These are phyloP conservation scores for Drosophila pallidifrons DNA, from an alignment of 1,140 invertebrate species.

Conservation along the genomic window DNA sequence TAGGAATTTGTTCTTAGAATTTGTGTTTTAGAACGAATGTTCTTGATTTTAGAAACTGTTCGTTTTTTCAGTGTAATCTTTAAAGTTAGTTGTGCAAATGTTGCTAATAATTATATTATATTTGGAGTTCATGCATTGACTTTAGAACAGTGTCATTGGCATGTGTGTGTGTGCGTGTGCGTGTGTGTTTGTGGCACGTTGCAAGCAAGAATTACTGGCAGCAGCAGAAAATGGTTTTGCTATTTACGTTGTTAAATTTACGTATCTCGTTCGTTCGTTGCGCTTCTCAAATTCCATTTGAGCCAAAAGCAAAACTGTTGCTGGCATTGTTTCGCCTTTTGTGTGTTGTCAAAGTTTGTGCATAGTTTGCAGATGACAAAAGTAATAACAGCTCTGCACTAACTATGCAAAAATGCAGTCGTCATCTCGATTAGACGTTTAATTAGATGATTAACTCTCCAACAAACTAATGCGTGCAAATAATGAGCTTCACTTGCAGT, in stretches of 20 bases:
- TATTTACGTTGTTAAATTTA: not conserved
- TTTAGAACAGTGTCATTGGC: too few relatives aligned
- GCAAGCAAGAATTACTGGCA: not conserved
- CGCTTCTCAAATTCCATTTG: not conserved
- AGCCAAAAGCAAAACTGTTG: constrained; percentile 7
- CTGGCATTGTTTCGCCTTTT: not conserved
- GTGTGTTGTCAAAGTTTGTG: not conserved
- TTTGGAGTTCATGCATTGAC: too few relatives aligned
- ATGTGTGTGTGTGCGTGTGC: too few relatives aligned
- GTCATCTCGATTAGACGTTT: not conserved
- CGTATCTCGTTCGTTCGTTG: not conserved
- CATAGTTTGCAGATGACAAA: constrained; percentile 7
- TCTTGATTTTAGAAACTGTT: too few relatives aligned
- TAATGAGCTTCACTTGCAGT: not conserved
- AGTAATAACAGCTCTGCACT: not conserved
- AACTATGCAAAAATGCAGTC: not conserved
- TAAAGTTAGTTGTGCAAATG: too few relatives aligned
- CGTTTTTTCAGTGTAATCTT: too few relatives aligned
- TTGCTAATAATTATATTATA: too few relatives aligned
- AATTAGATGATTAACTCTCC: not conserved
- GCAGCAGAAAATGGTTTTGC: not conserved
- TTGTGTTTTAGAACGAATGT: too few relatives aligned
- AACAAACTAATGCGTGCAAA: not conserved
- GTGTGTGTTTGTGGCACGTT: too few relatives aligned
- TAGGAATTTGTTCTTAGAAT: too few relatives aligned